Conservation (phyloP, 2,113 vertebrate genomes). For the Puntigrus tetrazona region DNA sequence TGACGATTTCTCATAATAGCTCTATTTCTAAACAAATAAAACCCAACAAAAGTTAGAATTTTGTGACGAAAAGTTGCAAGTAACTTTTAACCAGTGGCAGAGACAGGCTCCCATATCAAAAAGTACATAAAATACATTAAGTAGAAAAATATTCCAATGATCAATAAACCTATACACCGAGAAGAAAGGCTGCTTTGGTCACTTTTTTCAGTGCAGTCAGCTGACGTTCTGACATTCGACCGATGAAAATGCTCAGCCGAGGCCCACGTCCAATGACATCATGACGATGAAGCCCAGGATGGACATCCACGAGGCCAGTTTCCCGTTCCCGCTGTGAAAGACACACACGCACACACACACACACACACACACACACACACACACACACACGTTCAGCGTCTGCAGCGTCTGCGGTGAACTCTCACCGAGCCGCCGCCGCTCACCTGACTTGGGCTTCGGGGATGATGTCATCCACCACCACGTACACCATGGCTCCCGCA, state of each 20-base stretch:
- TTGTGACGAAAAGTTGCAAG: not conserved
- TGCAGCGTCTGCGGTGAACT: not conserved
- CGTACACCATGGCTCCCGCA: conserved; percentile 94
- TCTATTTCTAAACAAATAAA: too few relatives aligned
- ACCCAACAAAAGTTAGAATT: too few relatives aligned
- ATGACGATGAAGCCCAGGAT: conserved; percentile 95
- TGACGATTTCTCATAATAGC: not conserved
- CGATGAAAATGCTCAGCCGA: conserved; percentile 75
- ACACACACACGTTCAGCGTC: conserved; percentile 4
- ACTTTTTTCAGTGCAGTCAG: conserved; percentile 51
- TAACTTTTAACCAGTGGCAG: not conserved
- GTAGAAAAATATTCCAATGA: not conserved
- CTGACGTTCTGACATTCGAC: conserved; percentile 23
- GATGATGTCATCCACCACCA: conserved; percentile 95
- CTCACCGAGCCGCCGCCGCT: conserved; percentile 15
- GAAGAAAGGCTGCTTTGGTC: conserved; percentile 56
- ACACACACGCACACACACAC: conserved; percentile 6
- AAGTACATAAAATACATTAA: conserved; percentile 1
- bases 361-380: too few relatives aligned
- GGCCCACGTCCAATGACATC: conserved; percentile 96
- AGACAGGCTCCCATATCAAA: not conserved
- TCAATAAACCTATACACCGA: conserved; percentile 2
- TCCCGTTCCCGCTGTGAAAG: conserved; percentile 89
- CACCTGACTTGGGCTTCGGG: conserved; percentile 95
- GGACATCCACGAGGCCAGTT: conserved; percentile 90